Conservation (phyloP, 2,113 vertebrate species). For the Nannobrachium achirus region DNA sequence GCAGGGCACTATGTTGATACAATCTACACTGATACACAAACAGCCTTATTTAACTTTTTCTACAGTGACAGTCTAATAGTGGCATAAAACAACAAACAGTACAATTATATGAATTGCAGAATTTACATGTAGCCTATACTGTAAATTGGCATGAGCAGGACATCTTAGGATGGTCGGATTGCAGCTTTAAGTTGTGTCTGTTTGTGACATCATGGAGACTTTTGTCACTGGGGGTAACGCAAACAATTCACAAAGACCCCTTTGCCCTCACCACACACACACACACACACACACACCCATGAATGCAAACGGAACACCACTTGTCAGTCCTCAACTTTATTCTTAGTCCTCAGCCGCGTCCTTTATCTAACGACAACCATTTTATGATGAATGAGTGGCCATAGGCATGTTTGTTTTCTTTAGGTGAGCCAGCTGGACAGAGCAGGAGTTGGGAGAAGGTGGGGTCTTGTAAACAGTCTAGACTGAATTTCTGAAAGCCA, state of each 20-base stretch:
- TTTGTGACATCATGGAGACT: neutral
- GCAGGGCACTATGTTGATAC: no score
- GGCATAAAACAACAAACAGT: no score
- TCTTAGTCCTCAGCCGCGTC: neutral
- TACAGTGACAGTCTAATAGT: no score
- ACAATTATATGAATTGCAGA: no score
- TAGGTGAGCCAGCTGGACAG: slow-evolving; percentile 5
- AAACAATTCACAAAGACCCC: neutral
- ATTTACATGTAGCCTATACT: no score
- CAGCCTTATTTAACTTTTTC: no score
- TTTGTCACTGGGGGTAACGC: neutral
- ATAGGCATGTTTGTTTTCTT: slow-evolving; percentile 19
- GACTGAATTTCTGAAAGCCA: neutral
- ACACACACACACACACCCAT: neutral
- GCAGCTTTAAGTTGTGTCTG: neutral
- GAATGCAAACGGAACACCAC: neutral
- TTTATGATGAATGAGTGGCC: slow-evolving; percentile 6
- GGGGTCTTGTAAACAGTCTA: slow-evolving; percentile 5
- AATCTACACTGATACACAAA: no score
- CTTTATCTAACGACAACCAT: slow-evolving; percentile 19
- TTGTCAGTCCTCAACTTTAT: neutral
- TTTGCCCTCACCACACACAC: neutral
- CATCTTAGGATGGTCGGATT: no score
- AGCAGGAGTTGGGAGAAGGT: neutral
- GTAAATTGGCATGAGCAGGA: no score